A percentile compares a stretch with the other conserved stretches of the same genome.
These are phyloP conservation scores for Echinometra lucunter DNA, from an alignment of 53 echinoderm and acorn worm genomes.

Conservation along the genomic window DNA sequence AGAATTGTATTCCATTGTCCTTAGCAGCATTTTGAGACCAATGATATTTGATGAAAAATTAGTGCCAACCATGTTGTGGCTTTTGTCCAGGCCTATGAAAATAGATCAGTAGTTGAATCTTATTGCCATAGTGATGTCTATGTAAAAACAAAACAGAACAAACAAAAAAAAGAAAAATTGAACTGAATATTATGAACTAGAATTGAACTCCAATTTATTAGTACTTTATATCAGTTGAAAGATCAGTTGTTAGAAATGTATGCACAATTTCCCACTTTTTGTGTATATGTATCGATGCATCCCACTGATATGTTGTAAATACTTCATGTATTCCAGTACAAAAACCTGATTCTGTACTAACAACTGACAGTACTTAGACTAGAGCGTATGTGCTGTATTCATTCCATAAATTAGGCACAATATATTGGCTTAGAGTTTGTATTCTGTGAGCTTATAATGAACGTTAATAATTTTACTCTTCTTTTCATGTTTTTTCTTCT, in stretches of 20 bases:
- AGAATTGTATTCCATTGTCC: neutral
- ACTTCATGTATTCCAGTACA: conserved; percentile 21
- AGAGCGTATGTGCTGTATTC: neutral
- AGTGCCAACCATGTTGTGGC: neutral
- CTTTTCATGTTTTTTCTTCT: neutral
- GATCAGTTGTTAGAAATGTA: neutral
- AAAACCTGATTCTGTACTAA: neutral
- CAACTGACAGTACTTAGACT: neutral
- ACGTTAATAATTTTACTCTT: neutral
- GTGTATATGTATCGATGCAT: neutral
- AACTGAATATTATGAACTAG: neutral
- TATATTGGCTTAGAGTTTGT: neutral
- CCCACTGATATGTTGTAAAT: conserved; percentile 8
- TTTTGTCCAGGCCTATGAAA: neutral
- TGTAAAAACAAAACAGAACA: neutral
- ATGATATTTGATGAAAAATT: neutral
- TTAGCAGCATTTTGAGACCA: neutral
- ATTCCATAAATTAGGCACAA: neutral
- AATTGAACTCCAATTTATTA: neutral
- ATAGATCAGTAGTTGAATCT: neutral
- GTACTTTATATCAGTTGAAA: neutral
- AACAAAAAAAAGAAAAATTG: too few relatives aligned
- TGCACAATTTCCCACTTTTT: neutral
- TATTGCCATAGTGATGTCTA: neutral
- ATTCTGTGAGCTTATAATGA: neutral